phyloP scores from a whole-genome alignment of 2,888 invertebrate genomes.

The Eristalis arbustorum region DNA sequence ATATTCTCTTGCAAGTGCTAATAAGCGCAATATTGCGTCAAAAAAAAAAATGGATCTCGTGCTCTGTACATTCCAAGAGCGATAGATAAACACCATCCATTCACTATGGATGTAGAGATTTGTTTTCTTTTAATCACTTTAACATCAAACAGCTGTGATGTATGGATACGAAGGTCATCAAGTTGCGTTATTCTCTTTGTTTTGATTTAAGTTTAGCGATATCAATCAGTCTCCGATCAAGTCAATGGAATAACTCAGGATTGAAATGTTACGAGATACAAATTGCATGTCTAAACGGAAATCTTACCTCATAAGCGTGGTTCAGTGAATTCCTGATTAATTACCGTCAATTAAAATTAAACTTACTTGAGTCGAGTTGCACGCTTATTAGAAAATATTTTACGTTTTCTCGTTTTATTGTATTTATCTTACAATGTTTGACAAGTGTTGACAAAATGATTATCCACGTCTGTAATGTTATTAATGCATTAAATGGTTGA shows the following conservation, averaged over 20 bases:
- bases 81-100: background rate
- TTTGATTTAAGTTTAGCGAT: background rate
- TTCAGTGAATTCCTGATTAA: background rate
- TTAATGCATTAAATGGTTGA: no score
- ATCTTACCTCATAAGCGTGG: background rate
- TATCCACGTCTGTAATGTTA: background rate
- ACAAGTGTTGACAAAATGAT: background rate
- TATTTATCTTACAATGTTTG: background rate
- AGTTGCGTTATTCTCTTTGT: background rate
- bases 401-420: background rate
- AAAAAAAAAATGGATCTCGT: background rate
- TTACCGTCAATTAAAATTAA: background rate
- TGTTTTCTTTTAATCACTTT: background rate
- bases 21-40: conserved; percentile 6
- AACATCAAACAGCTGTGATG: background rate
- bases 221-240: background rate
- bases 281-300: background rate
- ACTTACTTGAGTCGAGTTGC: background rate
- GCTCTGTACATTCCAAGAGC: background rate
- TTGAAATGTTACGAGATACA: background rate
- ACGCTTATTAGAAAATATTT: background rate
- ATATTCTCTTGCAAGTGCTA: conserved; percentile 13
- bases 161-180: background rate
- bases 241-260: background rate
- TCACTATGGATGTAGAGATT: background rate